Evolutionary conservation across 2,797 vertebrate genomes (phyloP), one percentile per base, ranked within the genome.

Genomic region (Pangasius macronema): DNA sequence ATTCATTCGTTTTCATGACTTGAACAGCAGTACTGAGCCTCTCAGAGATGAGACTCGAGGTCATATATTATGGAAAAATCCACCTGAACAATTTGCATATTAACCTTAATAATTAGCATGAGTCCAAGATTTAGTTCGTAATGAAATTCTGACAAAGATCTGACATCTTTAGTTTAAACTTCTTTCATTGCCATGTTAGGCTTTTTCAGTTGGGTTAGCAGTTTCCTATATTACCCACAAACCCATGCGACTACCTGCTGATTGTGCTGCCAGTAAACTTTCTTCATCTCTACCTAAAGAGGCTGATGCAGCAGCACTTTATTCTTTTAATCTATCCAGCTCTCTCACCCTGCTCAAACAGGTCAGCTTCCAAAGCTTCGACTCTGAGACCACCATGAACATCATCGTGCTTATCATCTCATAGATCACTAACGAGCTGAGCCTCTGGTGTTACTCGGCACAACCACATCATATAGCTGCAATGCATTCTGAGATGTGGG

Each of bases 401-500:
- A 2, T n/a, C 39, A 46, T 46, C 6, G 3, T 5, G 11, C 5
- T 61, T 3, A 6, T 55, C 77, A 16, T 33, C n/a, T 49, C 20
- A 24, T 5, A 18, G 36, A 59, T 55, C 33, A 24, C 73, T 39
- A 11, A 49, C 39, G 22, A 39, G 18, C 9, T 6, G n/a, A 22
- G 18, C 18, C 53, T 82, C 16, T 49, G 20, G 55, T 27, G 51
- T 55, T 18, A 51, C 42, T 49, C 79, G 2, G 24, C 24, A 46
- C 79, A 81, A n/a, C 57, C 18, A 6, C 80, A 5, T 2, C 8
- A 3, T 46, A n/a, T 16, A 30, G 3, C 14, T 22, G 42, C 61
- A 51, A 30, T 67, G 81, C 61, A 83, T 81, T 81, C 36, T 81
- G 79, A 57, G 79, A 81, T n/a, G 6, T 22, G 20, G 36, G 18